phyloP scores from a whole-genome alignment of 2,113 vertebrate species.

The Bujurquina vittata region DNA sequence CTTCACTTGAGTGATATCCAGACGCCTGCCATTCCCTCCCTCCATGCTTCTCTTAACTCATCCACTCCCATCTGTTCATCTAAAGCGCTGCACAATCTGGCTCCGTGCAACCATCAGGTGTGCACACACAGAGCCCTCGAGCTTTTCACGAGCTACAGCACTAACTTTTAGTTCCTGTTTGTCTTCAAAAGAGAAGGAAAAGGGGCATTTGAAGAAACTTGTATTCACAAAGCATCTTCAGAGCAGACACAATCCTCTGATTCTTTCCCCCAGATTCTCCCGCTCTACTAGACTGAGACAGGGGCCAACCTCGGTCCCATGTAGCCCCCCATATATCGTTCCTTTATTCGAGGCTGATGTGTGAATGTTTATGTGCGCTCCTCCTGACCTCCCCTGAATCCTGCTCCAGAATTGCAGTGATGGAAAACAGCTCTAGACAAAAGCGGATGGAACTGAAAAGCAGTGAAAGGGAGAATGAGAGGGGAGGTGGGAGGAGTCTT shows the following conservation, averaged over 20 bases:
- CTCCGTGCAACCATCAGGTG: conserved; percentile 67
- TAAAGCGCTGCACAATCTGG: conserved; percentile 64
- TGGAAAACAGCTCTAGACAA: conserved; percentile 71
- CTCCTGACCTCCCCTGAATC: conserved; percentile 62
- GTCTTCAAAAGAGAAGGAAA: conserved; percentile 14
- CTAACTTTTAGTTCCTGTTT: conserved; percentile 35
- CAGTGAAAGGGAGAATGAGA: conserved; percentile 68
- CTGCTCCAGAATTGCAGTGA: conserved; percentile 45
- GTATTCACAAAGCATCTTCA: background rate
- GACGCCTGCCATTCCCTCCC: conserved; percentile 60
- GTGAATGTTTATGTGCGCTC: conserved; percentile 63
- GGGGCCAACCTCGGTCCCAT: conserved; percentile 19
- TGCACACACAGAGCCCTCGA: conserved; percentile 25
- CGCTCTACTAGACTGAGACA: background rate
- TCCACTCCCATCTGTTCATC: conserved; percentile 73
- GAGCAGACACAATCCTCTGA: background rate
- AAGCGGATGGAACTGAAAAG: conserved; percentile 69
- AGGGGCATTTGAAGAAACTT: conserved; percentile 4
- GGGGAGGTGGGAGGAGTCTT: conserved; percentile 64
- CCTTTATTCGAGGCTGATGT: conserved; percentile 61
- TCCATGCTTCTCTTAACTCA: conserved; percentile 69
- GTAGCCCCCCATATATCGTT: conserved; percentile 31
- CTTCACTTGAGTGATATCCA: conserved; percentile 71
- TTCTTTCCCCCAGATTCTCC: background rate
- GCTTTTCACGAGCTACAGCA: conserved; percentile 30